Evolutionary conservation across 2,113 vertebrate species (phyloP), one percentile per base, ranked within the genome.

Genomic region (Nibea albiflora): DNA sequence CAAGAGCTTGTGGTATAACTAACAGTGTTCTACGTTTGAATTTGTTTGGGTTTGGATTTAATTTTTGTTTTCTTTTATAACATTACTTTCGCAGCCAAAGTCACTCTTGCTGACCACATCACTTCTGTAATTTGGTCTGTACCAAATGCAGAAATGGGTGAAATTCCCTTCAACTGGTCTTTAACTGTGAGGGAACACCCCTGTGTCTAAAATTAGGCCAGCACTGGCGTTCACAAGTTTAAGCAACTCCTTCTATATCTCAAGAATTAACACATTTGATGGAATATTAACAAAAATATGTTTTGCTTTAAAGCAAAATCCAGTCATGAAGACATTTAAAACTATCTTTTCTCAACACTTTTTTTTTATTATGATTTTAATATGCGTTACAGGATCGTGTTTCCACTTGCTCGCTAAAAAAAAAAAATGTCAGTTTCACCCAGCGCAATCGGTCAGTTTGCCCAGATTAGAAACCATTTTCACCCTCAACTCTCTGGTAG

Each of bases 91-190:
- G 20, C 3, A 26, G n/a, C 35, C 35, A 39, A 76, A 77, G 20
- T 62, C 42, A 58, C 31, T 39, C 26, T 65, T 65, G 4, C 61
- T 76, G 62, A 79, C 70, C 60, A 42, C 22, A 12, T 24, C 11
- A 75, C 58, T 31, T 4, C 35, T 35, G 8, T 4, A 24, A 15
- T 26, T 46, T 4, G 5, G 46, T 42, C 22, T 81, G 46, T 42
- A 1, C 0, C 5, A 16, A 1, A 22, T 73, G 75, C 6, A 31
- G 65, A 26, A 75, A 83, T 6, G 62, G 3, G 28, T 22, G 47
- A 64, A 86, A 86, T 50, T 78, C 79, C 79, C 81, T 62, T 61
- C 60, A 28, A n/a, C 24, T 47, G 10, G 5, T n/a, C 14, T 16
- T 69, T 9, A 26, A 26, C 7, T 24, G 0, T 1, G 5, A 50